Conservation (phyloP, 2,797 vertebrate genomes). For the Pseudochirops corinnae region DNA sequence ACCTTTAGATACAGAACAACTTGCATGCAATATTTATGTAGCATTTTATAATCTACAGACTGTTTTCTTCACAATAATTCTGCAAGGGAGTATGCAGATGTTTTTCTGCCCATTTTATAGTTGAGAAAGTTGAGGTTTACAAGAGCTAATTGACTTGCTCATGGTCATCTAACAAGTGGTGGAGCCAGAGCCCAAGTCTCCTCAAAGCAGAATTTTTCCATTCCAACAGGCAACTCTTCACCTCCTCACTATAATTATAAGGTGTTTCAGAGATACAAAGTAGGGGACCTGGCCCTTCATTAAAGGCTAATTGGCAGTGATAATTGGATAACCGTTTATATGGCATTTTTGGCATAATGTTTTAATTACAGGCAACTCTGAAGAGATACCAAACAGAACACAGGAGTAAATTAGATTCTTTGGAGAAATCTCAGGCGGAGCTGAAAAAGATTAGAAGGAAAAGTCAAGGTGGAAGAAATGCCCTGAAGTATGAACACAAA, state of each 20-base stretch:
- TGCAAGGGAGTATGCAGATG: neutral
- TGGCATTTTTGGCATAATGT: neutral
- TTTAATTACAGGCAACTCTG: slow-evolving; percentile 93
- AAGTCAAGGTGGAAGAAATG: slow-evolving; percentile 93
- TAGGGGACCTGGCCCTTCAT: neutral
- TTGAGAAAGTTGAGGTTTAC: neutral
- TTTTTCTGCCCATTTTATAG: neutral
- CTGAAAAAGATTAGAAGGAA: slow-evolving; percentile 97
- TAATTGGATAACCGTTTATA: rapidly evolving
- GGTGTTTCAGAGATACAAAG: neutral
- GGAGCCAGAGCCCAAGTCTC: neutral
- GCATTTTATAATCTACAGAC: neutral
- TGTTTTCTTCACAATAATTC: neutral
- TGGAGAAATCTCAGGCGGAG: slow-evolving; percentile 95
- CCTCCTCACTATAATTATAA: neutral
- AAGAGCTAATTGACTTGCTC: neutral
- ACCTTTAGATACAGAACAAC: neutral
- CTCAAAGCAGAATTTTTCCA: neutral
- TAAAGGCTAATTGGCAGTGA: neutral
- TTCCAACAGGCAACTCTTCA: neutral
- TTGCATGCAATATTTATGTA: neutral
- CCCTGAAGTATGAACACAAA: slow-evolving; percentile 92
- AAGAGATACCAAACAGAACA: slow-evolving; percentile 97
- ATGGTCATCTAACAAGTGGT: neutral
- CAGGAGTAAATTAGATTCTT: slow-evolving; percentile 92